Base-by-base conservation (phyloP, 2,888 invertebrate species). In the Euplagia quadripunctaria region DNA sequence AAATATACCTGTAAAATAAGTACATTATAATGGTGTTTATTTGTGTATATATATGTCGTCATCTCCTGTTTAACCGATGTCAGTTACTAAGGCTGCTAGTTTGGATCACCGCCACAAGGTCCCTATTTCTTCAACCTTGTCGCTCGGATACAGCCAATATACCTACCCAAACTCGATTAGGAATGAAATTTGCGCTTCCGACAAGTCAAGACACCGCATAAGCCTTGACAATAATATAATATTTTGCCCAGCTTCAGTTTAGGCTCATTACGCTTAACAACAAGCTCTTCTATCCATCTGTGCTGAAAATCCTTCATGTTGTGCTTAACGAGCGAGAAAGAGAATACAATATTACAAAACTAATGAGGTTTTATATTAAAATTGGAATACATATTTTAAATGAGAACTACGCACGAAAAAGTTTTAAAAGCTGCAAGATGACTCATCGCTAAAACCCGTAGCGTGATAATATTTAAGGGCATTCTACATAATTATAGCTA, bases 391-490 rank as follows among this genome's bases (percentile, higher is more conserved):
- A 61, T 55, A 64, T 31, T 1, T 31, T 31, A 66, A 64, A 16
- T 7, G 43, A n/a, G 16, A 20, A 46, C n/a, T 43, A 49, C 14
- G 31, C n/a, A 42, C 55, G 12, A 71, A 55, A 69, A 69, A 17
- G 63, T 61, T 4, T 31, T 20, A 67, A 67, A 70, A 64, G 49
- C 43, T 46, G 51, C 4, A 12, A 16, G 49, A 71, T 83, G 83
- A 80, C 51, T 83, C 83, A 84, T 77, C 70, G 68, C 66, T 69
- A 64, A 72, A 78, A 73, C 61, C 70, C 43, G 61, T 61, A 68
- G 68, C 64, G 65, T 76, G 64, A 77, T 77, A 68, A 75, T 82
- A 77, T 77, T 79, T 77, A 75, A 79, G 76, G 78, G 69, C 75
- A 77, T 69, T 68, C 55, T 7, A 61, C n/a, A 55, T 11, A n/a